These are phyloP conservation scores for Hydriomena furcata DNA, from an alignment of 2,888 invertebrate species.

Conservation along the genomic window DNA sequence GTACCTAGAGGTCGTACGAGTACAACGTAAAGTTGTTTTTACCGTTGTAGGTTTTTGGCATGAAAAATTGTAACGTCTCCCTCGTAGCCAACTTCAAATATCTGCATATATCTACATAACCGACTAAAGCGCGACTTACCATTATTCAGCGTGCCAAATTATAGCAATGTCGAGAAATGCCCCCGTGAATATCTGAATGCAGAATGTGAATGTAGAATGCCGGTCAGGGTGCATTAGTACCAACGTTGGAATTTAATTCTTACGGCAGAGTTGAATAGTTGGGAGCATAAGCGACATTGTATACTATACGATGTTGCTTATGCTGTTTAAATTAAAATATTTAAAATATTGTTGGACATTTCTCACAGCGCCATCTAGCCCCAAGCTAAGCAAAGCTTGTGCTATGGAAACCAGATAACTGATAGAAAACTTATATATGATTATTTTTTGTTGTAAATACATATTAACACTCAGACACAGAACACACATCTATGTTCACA, in stretches of 20 bases:
- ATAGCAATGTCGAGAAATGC: slow-evolving; percentile 24
- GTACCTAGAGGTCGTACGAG: not conserved
- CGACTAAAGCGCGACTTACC: slow-evolving; percentile 14
- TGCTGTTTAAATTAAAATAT: no score
- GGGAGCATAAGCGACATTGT: slow-evolving; percentile 17
- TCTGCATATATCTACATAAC: slow-evolving; percentile 15
- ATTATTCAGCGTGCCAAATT: slow-evolving; percentile 24
- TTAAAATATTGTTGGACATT: no score
- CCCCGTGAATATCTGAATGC: slow-evolving; percentile 22
- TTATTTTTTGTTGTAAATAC: no score
- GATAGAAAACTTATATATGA: no score
- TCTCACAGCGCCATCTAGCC: no score
- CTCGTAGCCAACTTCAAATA: slow-evolving; percentile 19
- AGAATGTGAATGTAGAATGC: slow-evolving; percentile 18
- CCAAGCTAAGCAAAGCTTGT: no score
- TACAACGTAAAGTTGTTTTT: not conserved
- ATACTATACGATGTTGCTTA: not conserved
- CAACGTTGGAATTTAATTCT: slow-evolving; percentile 28
- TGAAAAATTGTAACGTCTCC: slow-evolving; percentile 11
- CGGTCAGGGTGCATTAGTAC: slow-evolving; percentile 26
- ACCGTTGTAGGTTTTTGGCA: slow-evolving; percentile 10
- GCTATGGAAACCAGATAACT: no score
- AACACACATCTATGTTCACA: no score
- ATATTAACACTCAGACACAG: no score
- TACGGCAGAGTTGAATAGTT: slow-evolving; percentile 21